Conservation (phyloP, 2,888 invertebrate genomes). For the Taphrorychus bicolor region DNA sequence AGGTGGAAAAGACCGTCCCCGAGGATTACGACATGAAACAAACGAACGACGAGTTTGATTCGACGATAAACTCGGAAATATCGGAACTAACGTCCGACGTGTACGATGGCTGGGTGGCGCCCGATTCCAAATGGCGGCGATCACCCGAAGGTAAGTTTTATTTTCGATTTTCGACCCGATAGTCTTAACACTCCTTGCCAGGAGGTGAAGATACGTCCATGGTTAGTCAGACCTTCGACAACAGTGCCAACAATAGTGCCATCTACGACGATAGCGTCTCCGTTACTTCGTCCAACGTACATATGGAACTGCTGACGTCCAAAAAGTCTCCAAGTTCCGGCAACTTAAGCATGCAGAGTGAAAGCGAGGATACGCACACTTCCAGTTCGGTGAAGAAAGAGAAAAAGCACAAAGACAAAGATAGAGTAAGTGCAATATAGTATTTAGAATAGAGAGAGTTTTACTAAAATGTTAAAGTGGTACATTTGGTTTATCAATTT, state of each 20-base stretch:
- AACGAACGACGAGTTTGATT: constrained; percentile 60
- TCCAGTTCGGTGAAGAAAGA: constrained; percentile 51
- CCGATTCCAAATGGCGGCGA: constrained; percentile 73
- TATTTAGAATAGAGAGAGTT: no score
- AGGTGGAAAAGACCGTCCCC: constrained; percentile 43
- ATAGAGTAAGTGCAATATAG: no score
- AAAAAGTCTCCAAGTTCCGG: constrained; percentile 64
- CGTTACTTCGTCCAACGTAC: constrained; percentile 64
- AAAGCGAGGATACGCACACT: constrained; percentile 55
- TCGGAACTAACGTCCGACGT: constrained; percentile 61
- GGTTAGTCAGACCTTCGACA: constrained; percentile 61
- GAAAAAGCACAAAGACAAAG: constrained; percentile 48
- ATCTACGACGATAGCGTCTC: constrained; percentile 64
- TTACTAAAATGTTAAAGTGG: no score
- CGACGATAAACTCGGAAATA: constrained; percentile 60
- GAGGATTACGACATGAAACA: constrained; percentile 60
- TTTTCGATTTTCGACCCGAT: not conserved
- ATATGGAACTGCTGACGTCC: constrained; percentile 64
- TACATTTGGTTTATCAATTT: no score
- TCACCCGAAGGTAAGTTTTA: constrained; percentile 72
- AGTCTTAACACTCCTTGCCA: constrained; percentile 35
- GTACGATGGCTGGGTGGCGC: constrained; percentile 69
- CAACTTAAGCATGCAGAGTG: constrained; percentile 64
- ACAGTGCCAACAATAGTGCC: constrained; percentile 60
- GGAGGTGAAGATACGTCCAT: constrained; percentile 61